These are phyloP conservation scores for Apoda limacodes DNA, from an alignment of 2,888 invertebrate species.

Conservation along the genomic window DNA sequence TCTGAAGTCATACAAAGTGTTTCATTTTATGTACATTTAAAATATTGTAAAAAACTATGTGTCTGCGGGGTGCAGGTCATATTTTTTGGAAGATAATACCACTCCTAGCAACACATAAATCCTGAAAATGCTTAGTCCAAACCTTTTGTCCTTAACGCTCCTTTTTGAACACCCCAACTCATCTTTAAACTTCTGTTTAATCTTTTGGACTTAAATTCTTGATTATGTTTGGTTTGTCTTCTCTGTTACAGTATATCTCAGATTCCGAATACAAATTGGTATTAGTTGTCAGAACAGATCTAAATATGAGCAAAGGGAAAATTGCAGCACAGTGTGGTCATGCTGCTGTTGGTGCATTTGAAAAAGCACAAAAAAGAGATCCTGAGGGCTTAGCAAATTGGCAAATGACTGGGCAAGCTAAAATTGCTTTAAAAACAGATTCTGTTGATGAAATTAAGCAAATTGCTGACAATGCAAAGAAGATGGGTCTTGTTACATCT, in stretches of 20 bases:
- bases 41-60: too few relatives aligned
- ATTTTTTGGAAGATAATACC: background rate
- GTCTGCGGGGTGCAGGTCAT: too few relatives aligned
- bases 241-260: conserved; percentile 42
- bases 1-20: too few relatives aligned
- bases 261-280: conserved; percentile 82
- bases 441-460: conserved; percentile 78
- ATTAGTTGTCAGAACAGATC: conserved; percentile 86
- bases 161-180: conserved; percentile 1
- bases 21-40: too few relatives aligned
- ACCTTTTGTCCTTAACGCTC: background rate
- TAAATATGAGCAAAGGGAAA: conserved; percentile 96
- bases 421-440: conserved; percentile 87
- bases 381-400: conserved; percentile 69
- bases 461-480: conserved; percentile 77
- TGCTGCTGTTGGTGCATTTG: conserved; percentile 90
- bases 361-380: conserved; percentile 72
- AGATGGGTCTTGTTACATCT: conserved; percentile 77
- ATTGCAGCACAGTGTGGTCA: conserved; percentile 95
- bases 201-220: conserved; percentile 1
- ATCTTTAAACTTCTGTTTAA: conserved; percentile 1
- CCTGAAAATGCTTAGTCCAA: background rate
- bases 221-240: background rate
- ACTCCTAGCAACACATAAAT: background rate
- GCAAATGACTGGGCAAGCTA: conserved; percentile 83